Evolutionary conservation across 2,797 vertebrate species (phyloP), one percentile per base, ranked within the genome.

Genomic region (Otolemur crassicaudatus): DNA sequence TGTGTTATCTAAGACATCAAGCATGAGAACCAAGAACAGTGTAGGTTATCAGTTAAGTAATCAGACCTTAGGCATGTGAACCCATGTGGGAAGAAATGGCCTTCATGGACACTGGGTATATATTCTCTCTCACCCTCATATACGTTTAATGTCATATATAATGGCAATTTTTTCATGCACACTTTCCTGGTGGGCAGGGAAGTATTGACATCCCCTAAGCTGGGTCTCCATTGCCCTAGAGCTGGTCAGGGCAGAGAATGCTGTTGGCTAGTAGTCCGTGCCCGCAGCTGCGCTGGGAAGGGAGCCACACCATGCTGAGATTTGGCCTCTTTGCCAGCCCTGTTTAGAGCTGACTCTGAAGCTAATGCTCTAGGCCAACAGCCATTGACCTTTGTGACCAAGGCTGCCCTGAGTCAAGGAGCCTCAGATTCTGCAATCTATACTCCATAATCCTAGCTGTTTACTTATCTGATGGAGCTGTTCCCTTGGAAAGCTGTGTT

Each of bases 391-490:
- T 95, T 92, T 14, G 34, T 20, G 23, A 67, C 63, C 84, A 93
- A 89, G 29, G 70, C 67, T 95, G 90, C 63, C 49, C 67, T 58
- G 73, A 93, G 72, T 94, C 72, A 76, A 69, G 58, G 63, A 67
- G 73, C 67, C 81, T 91, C 76, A 5, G 16, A 46, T 91, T 79
- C 95, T 69, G 69, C 77, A 94, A 37, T 72, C 34, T 75, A 43
- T 40, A 60, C 23, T 25, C 63, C 12, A n/a, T 6, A 3, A 84
- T 97, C 43, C 9, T 61, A 27, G 31, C 86, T 97, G 93, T 95
- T 97, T 94, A 94, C 95, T 96, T 97, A 97, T 97, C 96, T 95
- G 93, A 96, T 97, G 93, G 91, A 88, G 79, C 97, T 83, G 94
- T 85, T 94, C 93, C 65, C 90, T 94, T 86, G 81, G 86, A 97